Evolutionary conservation across 2,888 invertebrate species (phyloP), one percentile per base, ranked within the genome.

Genomic region (Hypercompe scribonia): DNA sequence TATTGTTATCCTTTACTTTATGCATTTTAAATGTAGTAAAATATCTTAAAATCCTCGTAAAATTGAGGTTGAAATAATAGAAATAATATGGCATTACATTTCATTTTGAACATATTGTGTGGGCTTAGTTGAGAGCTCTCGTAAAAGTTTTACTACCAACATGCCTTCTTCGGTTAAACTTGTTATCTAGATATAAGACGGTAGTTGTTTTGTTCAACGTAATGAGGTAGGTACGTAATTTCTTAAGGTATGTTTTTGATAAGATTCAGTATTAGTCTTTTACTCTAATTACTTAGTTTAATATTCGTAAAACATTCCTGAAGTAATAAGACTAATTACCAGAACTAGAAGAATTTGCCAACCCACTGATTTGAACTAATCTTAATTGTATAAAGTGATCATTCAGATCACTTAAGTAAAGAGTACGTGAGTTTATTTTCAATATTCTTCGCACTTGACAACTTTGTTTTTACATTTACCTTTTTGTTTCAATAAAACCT

Each of bases 81-180:
- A 61, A 28, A 61, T 61, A 31, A n/a, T n/a, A n/a, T n/a, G n/a
- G 5, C 50, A 67, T 72, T 74, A 64, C 72, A 82, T 79, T 74
- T 75, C 1, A 76, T 70, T 74, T n/a, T 31, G 66, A 72, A 71
- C 77, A 73, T 70, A 72, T 71, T 76, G 76, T 78, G 73, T 77
- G 82, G 76, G 76, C 11, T 11, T 36, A 75, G 71, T 72, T 64
- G 18, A 81, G 81, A 78, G 71, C 79, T 79, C 72, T 46, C 58
- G n/a, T 36, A 58, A 28, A 75, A 78, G 67, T 74, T 74, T 58
- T 58, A 72, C 58, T 28, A 21, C 21, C 31, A n/a, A 39, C 66
- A 36, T 36, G 61, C 28, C 54, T 72, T 66, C 65, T 72, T 73
- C 65, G 58, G 69, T 65, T 15, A 67, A 78, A 77, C 65, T 81